Base-by-base conservation (phyloP, 92 coral and sea anemone species). In the Isaurus tuberculatus region DNA sequence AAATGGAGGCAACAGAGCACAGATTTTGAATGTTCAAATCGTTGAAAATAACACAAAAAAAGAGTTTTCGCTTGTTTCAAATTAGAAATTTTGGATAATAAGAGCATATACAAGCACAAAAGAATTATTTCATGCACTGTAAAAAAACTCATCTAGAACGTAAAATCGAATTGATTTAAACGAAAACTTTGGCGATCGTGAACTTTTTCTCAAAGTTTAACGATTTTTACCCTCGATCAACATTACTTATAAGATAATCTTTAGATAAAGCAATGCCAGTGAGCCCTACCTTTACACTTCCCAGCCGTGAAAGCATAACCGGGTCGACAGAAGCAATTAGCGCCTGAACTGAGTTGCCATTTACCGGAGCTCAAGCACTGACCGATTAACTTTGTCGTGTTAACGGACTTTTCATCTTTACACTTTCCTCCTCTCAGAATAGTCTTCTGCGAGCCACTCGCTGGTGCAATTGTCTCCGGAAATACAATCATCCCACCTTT, bases 321-420 rank as follows among this genome's bases (percentile, higher is more conserved):
- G 31, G 82, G 82, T 46, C 49, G 69, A 32, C 82, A 77, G 15
- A 32, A 37, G 32, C 82, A 77, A 11, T 23, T 77, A 23, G 64
- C 32, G 22, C 20, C 26, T 33, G 30, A 3, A 2, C 4, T 22
- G 2, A 60, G 0, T 33, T 57, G n/a, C 82, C 82, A 77, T 77
- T 23, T 33, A 36, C 82, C 82, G 32, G 36, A 40, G 36, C 70
- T 77, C 32, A 43, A 55, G 51, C 82, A 77, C 32, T 58, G 70
- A 13, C 82, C 82, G 42, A 77, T 36, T 23, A 77, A 27, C 6
- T 6, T 13, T 33, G 82, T 77, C 57, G 34, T 77, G 70, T 77
- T 77, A 48, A 77, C 31, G 0, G 82, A 77, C 14, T 77, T 77
- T 1, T 33, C 43, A 16, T 77, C 69, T 14, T 33, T 58, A 25